Conservation (phyloP, 2,888 invertebrate genomes). For the Ditylenchus weischeri region DNA sequence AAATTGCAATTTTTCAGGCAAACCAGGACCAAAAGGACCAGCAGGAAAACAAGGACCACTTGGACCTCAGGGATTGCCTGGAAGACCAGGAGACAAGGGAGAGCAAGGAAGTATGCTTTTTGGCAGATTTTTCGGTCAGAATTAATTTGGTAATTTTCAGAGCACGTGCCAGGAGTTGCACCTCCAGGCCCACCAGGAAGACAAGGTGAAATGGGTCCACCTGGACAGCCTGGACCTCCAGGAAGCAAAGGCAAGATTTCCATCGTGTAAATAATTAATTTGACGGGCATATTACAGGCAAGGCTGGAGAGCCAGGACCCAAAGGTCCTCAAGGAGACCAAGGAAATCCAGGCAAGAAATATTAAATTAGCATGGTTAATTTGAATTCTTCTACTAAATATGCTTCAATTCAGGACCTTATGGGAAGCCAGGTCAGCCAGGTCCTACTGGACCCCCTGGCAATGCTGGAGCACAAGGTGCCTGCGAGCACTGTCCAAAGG, state of each 20-base stretch:
- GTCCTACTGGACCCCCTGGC: constrained; percentile 41
- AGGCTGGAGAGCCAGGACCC: constrained; percentile 45
- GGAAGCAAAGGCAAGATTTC: constrained; percentile 44
- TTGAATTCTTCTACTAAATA: neutral
- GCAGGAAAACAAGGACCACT: constrained; percentile 46
- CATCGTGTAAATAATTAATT: too few species aligned
- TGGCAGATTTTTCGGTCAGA: too few species aligned
- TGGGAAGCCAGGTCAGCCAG: constrained; percentile 42
- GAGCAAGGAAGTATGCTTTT: constrained; percentile 14
- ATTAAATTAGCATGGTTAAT: constrained; percentile 28
- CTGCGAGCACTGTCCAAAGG: constrained; percentile 53
- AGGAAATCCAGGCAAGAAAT: constrained; percentile 52
- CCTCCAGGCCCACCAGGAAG: constrained; percentile 47
- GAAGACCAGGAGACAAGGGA: constrained; percentile 50
- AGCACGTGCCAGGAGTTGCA: constrained; percentile 43
- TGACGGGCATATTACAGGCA: too few species aligned
- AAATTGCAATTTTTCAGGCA: constrained; percentile 31
- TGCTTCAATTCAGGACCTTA: constrained; percentile 36
- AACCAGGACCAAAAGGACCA: constrained; percentile 38
- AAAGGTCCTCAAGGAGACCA: constrained; percentile 53
- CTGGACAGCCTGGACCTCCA: constrained; percentile 40
- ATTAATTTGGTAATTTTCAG: constrained; percentile 16
- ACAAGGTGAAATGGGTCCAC: constrained; percentile 47
- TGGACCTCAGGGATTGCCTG: constrained; percentile 51
- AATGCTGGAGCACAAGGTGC: constrained; percentile 44